Evolutionary conservation across 2,888 invertebrate genomes (phyloP).

Genomic region (Priapulus caudatus): DNA sequence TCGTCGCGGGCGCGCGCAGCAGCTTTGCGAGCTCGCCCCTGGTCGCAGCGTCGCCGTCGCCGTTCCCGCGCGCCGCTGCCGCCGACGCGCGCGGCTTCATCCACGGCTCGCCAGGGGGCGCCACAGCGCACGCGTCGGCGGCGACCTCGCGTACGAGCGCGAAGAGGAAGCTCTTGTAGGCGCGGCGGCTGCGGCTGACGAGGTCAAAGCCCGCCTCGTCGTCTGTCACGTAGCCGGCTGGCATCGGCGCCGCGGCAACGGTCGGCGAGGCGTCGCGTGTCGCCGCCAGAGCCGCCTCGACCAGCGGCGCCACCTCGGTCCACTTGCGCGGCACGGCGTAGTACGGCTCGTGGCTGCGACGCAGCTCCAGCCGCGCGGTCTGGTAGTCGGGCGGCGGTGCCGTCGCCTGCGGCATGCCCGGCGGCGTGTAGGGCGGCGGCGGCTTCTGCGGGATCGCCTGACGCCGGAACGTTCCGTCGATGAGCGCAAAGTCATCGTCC

Average conservation of each 20-base stretch:
- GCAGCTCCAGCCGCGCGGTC: background rate
- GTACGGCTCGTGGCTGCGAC: background rate
- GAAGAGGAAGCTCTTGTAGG: constrained; percentile 35
- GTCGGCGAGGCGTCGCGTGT: constrained; percentile 25
- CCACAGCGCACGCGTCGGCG: too few relatives aligned
- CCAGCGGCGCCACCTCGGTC: constrained; percentile 26
- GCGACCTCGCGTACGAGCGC: constrained; percentile 36
- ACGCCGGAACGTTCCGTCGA: too few relatives aligned
- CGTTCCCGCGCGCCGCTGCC: too few relatives aligned
- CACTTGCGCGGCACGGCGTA: constrained; percentile 20
- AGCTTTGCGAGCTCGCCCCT: too few relatives aligned
- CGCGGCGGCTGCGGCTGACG: constrained; percentile 26
- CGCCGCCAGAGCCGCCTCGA: constrained; percentile 28
- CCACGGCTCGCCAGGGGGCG: too few relatives aligned
- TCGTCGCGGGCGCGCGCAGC: too few relatives aligned
- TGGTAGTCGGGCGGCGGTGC: background rate
- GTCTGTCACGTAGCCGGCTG: constrained; percentile 11
- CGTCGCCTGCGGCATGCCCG: constrained; percentile 31
- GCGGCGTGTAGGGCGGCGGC: constrained; percentile 61
- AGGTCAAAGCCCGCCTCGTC: constrained; percentile 7
- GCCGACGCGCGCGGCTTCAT: too few relatives aligned
- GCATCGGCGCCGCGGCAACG: constrained; percentile 23
- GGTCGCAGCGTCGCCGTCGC: too few relatives aligned
- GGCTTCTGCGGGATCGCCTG: constrained; percentile 45
- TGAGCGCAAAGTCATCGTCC: background rate